Evolutionary conservation across 2,113 vertebrate species (phyloP), one percentile per base, ranked within the genome.

Genomic region (Neolamprologus devosi): DNA sequence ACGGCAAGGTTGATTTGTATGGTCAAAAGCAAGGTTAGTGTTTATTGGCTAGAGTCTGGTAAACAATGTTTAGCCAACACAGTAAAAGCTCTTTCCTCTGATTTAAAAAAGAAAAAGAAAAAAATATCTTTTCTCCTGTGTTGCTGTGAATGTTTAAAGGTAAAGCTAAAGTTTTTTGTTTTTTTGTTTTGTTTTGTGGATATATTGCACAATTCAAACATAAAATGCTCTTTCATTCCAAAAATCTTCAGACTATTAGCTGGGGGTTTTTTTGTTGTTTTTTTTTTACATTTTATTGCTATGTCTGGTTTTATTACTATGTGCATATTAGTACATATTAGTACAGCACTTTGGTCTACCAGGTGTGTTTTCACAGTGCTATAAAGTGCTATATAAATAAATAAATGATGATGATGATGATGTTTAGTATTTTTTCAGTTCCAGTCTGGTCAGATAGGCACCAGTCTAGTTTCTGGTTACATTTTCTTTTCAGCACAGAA

Each of bases 1-100:
- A 90, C 70, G 68, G 86, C 65, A 9, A 10, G 53, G 83, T 40
- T 88, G 85, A 91, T 88, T 89, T 75, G 83, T 83, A 60, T 85
- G 78, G 89, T 89, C 47, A 86, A 82, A 82, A 6, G 57, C n/a
- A 21, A 82, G 17, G 26, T 55, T 57, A 37, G 49, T 14, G 45
- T n/a, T 91, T 68, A 80, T 63, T n/a, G 23, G 57, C 51, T 26
- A 47, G 21, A 49, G 42, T 78, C 63, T 88, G 35, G 37, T 79
- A 82, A 85, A 89, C 80, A 85, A 42, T 58, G 65, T 60, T 11
- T 11, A 30, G 47, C 37, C 68, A 14, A 11, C 23, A 45, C 21
- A 45, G 40, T 47, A 75, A 75, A 47, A 51, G 47, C 73, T n/a
- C 17, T 53, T 51, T 13, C 17, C 17, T 53, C 26, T 33, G 45